A percentile compares a stretch with the other conserved stretches of the same genome.
These are phyloP conservation scores for Parnassius orleans DNA, from an alignment of 2,888 invertebrate species.

Conservation along the genomic window DNA sequence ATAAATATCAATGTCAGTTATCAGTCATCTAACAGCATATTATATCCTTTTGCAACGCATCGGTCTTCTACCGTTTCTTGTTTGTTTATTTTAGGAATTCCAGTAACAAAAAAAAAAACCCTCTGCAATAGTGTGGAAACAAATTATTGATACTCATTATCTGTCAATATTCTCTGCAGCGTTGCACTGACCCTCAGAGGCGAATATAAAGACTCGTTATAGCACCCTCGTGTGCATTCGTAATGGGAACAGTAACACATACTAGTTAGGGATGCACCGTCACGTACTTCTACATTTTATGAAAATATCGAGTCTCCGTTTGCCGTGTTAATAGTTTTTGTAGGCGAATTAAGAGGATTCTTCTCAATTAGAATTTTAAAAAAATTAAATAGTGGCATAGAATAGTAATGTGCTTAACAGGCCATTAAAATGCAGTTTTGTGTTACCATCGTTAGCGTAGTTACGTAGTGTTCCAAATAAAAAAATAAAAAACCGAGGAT, in stretches of 20 bases:
- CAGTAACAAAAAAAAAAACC: conserved; percentile 12
- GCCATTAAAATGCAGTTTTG: too few relatives aligned
- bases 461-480: too few relatives aligned
- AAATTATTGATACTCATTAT: conserved; percentile 22
- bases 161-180: conserved; percentile 26
- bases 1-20: too few relatives aligned
- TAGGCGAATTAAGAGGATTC: neutral
- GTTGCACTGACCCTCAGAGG: conserved; percentile 20
- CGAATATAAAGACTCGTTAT: conserved; percentile 24
- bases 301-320: conserved; percentile 51
- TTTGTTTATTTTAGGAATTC: conserved; percentile 29
- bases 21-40: too few relatives aligned
- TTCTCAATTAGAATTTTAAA: neutral
- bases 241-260: conserved; percentile 16
- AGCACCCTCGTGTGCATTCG: conserved; percentile 14
- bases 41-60: too few relatives aligned
- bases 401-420: too few relatives aligned
- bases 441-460: too few relatives aligned
- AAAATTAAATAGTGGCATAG: too few relatives aligned
- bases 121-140: conserved; percentile 6
- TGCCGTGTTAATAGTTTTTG: neutral
- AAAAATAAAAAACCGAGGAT: too few relatives aligned
- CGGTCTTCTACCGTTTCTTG: too few relatives aligned
- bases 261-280: conserved; percentile 50
- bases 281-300: conserved; percentile 52